These are phyloP conservation scores for Rattus norvegicus DNA, from an alignment of 2,113 vertebrate species.

Conservation along the genomic window DNA sequence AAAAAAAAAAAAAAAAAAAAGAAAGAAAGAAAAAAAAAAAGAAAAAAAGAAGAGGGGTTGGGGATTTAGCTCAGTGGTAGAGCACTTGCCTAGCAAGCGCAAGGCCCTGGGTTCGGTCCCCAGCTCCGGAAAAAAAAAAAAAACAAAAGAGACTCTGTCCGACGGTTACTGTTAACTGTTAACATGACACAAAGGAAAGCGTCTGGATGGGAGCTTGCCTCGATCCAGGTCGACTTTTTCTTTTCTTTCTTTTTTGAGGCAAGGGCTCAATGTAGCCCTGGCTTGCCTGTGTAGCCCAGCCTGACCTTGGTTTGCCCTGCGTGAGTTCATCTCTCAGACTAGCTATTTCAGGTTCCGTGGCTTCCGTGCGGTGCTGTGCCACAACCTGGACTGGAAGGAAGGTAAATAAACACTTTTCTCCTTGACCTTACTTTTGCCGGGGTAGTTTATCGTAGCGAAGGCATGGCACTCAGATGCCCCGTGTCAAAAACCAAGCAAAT, in stretches of 20 bases:
- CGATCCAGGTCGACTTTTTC: background rate
- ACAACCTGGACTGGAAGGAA: background rate
- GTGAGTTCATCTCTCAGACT: background rate
- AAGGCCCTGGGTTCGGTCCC: too few relatives aligned
- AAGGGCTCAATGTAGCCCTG: background rate
- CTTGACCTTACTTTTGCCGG: background rate
- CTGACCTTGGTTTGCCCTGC: background rate
- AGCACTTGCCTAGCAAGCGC: too few relatives aligned
- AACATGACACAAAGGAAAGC: background rate
- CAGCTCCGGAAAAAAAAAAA: too few relatives aligned
- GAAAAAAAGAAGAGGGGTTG: too few relatives aligned
- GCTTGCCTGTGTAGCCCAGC: background rate
- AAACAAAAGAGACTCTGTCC: too few relatives aligned
- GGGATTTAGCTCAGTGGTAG: too few relatives aligned
- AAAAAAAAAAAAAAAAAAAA: too few relatives aligned
- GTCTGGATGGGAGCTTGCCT: background rate
- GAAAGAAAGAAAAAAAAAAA: too few relatives aligned
- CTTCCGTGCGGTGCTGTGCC: background rate
- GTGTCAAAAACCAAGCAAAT: background rate
- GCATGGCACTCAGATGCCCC: background rate
- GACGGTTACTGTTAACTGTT: background rate
- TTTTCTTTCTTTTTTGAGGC: background rate
- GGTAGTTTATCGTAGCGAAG: background rate
- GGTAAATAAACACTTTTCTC: background rate
- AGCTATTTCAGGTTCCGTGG: background rate